Percentiles rank a stretch among this genome's conserved stretches.
Evolutionary conservation across 1,140 invertebrate species (phyloP).

Genomic region (Drosophila sulfurigaster): DNA sequence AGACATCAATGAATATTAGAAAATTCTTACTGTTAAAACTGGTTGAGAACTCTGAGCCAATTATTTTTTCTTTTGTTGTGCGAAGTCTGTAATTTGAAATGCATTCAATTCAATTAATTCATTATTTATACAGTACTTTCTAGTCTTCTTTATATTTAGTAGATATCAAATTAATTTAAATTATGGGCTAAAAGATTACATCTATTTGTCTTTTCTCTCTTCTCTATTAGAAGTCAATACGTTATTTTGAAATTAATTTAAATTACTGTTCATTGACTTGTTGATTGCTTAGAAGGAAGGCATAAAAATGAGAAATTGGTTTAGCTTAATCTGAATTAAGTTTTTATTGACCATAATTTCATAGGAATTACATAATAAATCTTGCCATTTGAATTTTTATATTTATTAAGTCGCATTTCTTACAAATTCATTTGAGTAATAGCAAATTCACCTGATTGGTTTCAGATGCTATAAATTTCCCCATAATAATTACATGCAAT

Average conservation of each 20-base stretch:
- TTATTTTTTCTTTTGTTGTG: too few species aligned
- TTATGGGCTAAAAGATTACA: background rate
- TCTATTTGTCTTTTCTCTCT: background rate
- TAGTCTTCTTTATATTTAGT: too few species aligned
- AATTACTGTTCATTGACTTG: background rate
- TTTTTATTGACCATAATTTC: too few species aligned
- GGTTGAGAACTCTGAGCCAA: too few species aligned
- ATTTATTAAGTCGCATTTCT: background rate
- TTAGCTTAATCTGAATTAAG: too few species aligned
- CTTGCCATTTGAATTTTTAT: too few species aligned
- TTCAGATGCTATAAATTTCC: conserved; percentile 17
- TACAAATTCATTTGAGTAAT: conserved; percentile 1
- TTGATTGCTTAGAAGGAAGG: background rate
- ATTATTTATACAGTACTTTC: too few species aligned
- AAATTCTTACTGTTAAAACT: too few species aligned
- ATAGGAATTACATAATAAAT: background rate
- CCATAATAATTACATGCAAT: conserved; percentile 53
- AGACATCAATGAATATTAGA: too few species aligned
- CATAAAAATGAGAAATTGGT: too few species aligned
- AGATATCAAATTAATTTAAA: background rate
- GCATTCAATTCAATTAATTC: too few species aligned
- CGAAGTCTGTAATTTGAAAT: too few species aligned
- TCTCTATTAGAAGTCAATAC: background rate
- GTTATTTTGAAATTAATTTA: background rate
- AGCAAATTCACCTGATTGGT: background rate